Percentiles rank a stretch among this genome's conserved stretches.
Conservation (phyloP, 2,113 vertebrate species). For the Polyodon spathula region DNA sequence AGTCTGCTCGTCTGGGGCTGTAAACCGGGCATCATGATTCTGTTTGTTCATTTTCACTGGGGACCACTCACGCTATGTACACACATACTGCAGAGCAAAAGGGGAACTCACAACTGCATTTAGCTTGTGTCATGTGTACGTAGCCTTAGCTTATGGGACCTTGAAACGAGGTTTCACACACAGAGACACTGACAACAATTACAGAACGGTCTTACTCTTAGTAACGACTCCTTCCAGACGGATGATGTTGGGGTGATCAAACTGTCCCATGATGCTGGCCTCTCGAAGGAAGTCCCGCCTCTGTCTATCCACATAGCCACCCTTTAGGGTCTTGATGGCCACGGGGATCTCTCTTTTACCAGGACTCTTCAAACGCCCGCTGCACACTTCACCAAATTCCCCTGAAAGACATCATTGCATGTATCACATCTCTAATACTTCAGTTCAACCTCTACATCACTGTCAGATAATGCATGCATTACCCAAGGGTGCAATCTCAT, state of each 20-base stretch:
- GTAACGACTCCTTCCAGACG: slow-evolving; percentile 88
- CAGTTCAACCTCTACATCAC: no score
- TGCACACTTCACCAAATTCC: slow-evolving; percentile 93
- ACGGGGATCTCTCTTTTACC: slow-evolving; percentile 91
- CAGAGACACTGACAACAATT: neutral
- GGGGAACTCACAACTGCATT: neutral
- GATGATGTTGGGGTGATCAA: slow-evolving; percentile 91
- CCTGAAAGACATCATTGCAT: slow-evolving; percentile 46
- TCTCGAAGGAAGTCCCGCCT: slow-evolving; percentile 87
- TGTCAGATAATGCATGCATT: no score
- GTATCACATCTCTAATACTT: no score
- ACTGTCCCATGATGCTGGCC: slow-evolving; percentile 93
- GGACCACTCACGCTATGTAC: no score
- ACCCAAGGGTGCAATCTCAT: no score
- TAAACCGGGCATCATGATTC: no score
- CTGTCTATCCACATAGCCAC: slow-evolving; percentile 80
- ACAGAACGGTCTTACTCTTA: slow-evolving; percentile 71
- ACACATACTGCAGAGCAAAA: no score
- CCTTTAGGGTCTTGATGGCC: slow-evolving; percentile 90
- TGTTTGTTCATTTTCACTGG: slow-evolving; percentile 71
- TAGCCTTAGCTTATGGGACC: no score
- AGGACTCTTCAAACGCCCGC: slow-evolving; percentile 80
- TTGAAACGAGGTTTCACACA: no score
- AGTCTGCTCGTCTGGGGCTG: no score
- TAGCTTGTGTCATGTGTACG: no score